phyloP scores from a whole-genome alignment of 92 coral and sea anemone genomes.

The Parazoanthus atlanticus region DNA sequence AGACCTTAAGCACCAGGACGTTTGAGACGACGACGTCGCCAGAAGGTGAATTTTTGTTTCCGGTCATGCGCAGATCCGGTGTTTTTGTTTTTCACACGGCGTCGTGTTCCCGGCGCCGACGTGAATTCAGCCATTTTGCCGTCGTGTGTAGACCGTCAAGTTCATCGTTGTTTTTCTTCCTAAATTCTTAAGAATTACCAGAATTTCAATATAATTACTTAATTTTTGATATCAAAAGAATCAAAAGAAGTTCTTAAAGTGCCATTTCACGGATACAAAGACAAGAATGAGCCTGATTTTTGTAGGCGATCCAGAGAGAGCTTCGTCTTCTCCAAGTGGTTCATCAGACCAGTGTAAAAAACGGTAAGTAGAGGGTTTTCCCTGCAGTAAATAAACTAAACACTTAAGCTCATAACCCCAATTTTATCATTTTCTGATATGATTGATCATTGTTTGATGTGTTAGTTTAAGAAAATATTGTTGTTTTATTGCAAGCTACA shows the following conservation, averaged over 20 bases:
- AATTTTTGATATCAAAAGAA: conserved; percentile 2
- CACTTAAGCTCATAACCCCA: background rate
- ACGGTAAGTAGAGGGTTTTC: background rate
- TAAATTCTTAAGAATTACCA: background rate
- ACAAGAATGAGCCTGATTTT: conserved; percentile 3
- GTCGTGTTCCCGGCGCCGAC: conserved; percentile 22
- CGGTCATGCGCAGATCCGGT: conserved; percentile 10
- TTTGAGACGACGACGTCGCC: conserved; percentile 15
- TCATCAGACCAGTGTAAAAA: conserved; percentile 6
- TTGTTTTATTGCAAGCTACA: background rate
- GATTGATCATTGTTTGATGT: background rate
- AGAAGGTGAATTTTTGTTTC: conserved; percentile 9
- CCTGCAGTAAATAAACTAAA: background rate
- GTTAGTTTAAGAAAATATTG: no score
- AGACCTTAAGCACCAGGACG: conserved; percentile 10
- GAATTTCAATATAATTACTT: background rate
- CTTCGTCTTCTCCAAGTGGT: conserved; percentile 1
- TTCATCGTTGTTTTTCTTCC: conserved; percentile 14
- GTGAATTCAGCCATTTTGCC: background rate
- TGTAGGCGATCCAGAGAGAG: background rate
- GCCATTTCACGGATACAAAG: background rate
- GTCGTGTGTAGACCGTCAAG: conserved; percentile 9
- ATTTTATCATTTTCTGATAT: background rate
- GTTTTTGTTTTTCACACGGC: conserved; percentile 3
- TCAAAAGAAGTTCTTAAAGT: background rate